A percentile compares a stretch with the other conserved stretches of the same genome.
These are phyloP conservation scores for Anniella stebbinsi DNA, from an alignment of 2,797 vertebrate genomes.

Conservation along the genomic window DNA sequence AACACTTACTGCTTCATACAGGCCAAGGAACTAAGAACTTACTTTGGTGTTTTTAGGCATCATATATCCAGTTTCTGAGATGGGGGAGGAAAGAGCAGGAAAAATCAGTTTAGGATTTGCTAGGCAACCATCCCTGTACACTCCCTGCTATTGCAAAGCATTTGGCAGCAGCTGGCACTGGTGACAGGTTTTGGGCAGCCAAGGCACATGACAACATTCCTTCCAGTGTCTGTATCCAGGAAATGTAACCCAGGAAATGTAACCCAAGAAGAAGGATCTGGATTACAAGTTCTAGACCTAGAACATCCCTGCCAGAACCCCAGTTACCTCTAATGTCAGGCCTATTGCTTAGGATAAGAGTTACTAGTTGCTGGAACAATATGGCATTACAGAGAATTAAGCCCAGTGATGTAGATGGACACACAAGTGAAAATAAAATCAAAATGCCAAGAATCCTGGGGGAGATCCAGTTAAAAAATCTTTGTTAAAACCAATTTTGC, in stretches of 20 bases:
- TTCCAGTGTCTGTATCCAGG: not conserved
- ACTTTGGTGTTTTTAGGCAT: not conserved
- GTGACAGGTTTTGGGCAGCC: not conserved
- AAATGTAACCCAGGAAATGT: not conserved
- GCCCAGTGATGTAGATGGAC: not conserved
- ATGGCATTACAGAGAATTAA: not conserved
- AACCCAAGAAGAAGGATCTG: not conserved
- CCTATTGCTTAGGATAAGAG: not conserved
- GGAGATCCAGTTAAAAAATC: not conserved
- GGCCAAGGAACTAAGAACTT: not conserved
- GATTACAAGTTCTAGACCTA: conserved; percentile 6
- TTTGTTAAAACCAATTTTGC: not conserved
- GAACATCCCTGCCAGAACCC: not conserved
- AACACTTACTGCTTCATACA: not conserved
- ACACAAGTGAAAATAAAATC: not conserved
- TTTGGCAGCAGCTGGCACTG: not conserved
- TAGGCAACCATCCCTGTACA: not conserved
- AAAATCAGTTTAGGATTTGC: not conserved
- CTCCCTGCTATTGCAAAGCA: not conserved
- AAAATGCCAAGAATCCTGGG: not conserved
- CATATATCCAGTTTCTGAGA: not conserved
- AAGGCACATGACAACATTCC: conserved; percentile 1
- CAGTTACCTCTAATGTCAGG: not conserved
- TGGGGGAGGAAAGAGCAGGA: not conserved
- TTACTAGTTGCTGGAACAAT: not conserved